A percentile compares a stretch with the other conserved stretches of the same genome.
phyloP scores from a whole-genome alignment of 1,140 invertebrate species.

The Hyposmocoma kahamanoa region DNA sequence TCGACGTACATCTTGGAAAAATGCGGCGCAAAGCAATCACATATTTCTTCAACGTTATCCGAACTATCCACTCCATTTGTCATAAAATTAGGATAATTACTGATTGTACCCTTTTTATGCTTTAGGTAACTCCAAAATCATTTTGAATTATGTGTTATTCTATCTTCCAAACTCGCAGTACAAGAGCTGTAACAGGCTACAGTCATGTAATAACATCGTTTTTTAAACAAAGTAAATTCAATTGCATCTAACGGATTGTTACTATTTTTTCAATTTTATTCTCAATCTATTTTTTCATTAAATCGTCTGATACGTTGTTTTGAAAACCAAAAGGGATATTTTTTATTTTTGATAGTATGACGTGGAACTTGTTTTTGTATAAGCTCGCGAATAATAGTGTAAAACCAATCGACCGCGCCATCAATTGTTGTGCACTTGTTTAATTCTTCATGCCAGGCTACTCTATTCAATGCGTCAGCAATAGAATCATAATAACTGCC shows the following conservation, averaged over 20 bases:
- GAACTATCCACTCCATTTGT: not conserved
- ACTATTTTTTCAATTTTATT: not conserved
- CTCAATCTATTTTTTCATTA: not conserved
- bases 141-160: not conserved
- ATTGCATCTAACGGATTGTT: not conserved
- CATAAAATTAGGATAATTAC: not conserved
- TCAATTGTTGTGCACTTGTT: not conserved
- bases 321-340: slow-evolving; percentile 1
- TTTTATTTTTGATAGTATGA: not conserved
- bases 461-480: not conserved
- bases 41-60: not conserved
- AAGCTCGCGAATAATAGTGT: not conserved
- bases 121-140: not conserved
- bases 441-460: not conserved
- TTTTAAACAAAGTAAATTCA: not conserved
- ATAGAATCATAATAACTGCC: too few relatives aligned
- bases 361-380: not conserved
- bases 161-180: not conserved
- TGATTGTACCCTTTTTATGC: not conserved
- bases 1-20: not conserved
- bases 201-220: not conserved
- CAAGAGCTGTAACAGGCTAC: not conserved
- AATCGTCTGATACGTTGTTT: not conserved
- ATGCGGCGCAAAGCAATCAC: not conserved
- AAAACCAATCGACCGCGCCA: not conserved